Conservation (phyloP, 2,113 vertebrate genomes). For the Oceanites oceanicus region DNA sequence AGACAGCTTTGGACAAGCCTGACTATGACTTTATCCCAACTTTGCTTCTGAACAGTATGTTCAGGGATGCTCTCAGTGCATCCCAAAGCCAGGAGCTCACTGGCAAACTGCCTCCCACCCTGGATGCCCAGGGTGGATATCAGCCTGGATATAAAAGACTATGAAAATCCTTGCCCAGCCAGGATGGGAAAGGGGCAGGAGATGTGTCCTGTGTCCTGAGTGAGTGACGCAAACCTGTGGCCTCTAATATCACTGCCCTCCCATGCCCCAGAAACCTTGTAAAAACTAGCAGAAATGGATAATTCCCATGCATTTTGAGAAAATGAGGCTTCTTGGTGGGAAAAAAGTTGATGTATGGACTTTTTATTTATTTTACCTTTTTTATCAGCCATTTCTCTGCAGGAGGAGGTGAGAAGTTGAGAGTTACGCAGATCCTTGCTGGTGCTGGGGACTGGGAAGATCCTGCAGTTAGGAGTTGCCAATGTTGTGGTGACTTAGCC, state of each 20-base stretch:
- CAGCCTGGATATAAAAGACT: not conserved
- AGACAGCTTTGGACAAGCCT: not conserved
- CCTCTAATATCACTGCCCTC: not conserved
- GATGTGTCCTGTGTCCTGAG: not conserved
- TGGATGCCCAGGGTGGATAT: not conserved
- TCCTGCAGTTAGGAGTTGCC: not conserved
- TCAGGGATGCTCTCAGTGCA: rapidly evolving
- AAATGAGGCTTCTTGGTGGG: not conserved
- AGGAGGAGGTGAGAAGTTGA: not conserved
- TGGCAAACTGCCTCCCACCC: not conserved
- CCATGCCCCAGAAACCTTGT: not conserved
- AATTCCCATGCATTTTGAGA: not conserved
- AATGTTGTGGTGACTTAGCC: not conserved
- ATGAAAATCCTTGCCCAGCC: not conserved
- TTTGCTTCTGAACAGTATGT: not conserved
- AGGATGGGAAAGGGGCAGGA: not conserved
- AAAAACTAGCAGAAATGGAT: not conserved
- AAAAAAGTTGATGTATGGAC: not conserved
- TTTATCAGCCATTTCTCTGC: not conserved
- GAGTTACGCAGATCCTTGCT: not conserved
- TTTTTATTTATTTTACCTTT: not conserved
- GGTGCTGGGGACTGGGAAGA: not conserved
- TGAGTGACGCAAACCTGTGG: not conserved
- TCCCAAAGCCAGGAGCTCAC: not conserved
- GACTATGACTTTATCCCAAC: not conserved